These are phyloP conservation scores for Drosophila ogumai DNA, from an alignment of 1,140 invertebrate species.

Conservation along the genomic window DNA sequence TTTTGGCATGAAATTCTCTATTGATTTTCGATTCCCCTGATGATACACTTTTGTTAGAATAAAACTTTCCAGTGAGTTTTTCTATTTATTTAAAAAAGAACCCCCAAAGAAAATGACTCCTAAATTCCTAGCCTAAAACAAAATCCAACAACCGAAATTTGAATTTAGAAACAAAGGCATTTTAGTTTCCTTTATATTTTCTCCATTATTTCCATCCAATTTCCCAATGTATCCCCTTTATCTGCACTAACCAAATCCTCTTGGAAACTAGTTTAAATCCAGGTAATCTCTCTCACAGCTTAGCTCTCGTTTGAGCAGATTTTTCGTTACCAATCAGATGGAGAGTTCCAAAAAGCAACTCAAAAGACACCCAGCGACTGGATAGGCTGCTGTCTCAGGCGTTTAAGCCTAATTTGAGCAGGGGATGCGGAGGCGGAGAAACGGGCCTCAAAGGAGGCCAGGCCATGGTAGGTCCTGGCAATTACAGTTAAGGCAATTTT, in stretches of 20 bases:
- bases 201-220: slow-evolving; percentile 3
- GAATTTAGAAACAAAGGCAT: background rate
- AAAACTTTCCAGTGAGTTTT: background rate
- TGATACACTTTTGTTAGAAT: background rate
- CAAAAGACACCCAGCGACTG: slow-evolving; percentile 18
- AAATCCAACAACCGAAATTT: background rate
- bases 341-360: slow-evolving; percentile 14
- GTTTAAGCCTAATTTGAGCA: slow-evolving; percentile 75
- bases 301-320: slow-evolving; percentile 49
- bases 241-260: slow-evolving; percentile 16
- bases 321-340: slow-evolving; percentile 42
- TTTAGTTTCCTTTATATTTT: background rate
- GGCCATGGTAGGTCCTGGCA: slow-evolving; percentile 56
- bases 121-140: background rate
- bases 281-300: slow-evolving; percentile 44
- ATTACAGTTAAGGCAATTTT: slow-evolving; percentile 77
- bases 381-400: slow-evolving; percentile 48
- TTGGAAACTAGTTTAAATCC: slow-evolving; percentile 35
- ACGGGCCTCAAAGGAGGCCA: slow-evolving; percentile 5
- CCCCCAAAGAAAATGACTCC: background rate
- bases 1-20: background rate
- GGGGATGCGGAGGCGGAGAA: background rate
- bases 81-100: background rate
- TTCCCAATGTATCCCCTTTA: slow-evolving; percentile 4
- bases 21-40: background rate